These are phyloP conservation scores for Notothenia rossii DNA, from an alignment of 2,113 vertebrate species.

Conservation along the genomic window DNA sequence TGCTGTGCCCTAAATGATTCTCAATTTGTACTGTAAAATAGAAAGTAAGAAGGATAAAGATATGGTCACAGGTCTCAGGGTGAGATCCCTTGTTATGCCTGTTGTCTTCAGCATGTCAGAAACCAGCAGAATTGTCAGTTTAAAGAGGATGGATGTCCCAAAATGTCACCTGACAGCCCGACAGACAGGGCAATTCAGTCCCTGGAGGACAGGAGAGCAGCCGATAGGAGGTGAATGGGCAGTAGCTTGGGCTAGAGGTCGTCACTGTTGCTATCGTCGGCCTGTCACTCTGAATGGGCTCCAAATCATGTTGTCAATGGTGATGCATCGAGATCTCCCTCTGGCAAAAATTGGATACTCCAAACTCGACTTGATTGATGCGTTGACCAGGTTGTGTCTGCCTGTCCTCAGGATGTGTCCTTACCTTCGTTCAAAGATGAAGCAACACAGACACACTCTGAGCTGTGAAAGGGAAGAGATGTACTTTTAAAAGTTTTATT, in stretches of 20 bases:
- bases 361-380: constrained; percentile 80
- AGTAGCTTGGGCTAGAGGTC: constrained; percentile 61
- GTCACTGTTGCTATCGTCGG: constrained; percentile 41
- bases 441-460: constrained; percentile 27
- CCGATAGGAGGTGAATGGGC: constrained; percentile 56
- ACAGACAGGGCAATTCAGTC: constrained; percentile 58
- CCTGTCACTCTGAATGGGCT: constrained; percentile 68
- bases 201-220: constrained; percentile 56
- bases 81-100: constrained; percentile 8
- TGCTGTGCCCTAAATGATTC: neutral
- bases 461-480: constrained; percentile 40
- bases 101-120: constrained; percentile 48
- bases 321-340: constrained; percentile 79
- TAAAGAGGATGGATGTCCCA: constrained; percentile 60
- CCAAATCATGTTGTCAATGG: constrained; percentile 84
- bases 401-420: constrained; percentile 60
- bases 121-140: constrained; percentile 39
- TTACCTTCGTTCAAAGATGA: constrained; percentile 48
- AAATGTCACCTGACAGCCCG: constrained; percentile 52
- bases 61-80: neutral
- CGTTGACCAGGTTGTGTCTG: constrained; percentile 52
- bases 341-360: constrained; percentile 79
- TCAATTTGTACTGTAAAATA: neutral
- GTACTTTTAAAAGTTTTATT: constrained; percentile 46
- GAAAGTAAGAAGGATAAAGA: neutral